Conservation (phyloP, 2,113 vertebrate species). For the Natator depressus region DNA sequence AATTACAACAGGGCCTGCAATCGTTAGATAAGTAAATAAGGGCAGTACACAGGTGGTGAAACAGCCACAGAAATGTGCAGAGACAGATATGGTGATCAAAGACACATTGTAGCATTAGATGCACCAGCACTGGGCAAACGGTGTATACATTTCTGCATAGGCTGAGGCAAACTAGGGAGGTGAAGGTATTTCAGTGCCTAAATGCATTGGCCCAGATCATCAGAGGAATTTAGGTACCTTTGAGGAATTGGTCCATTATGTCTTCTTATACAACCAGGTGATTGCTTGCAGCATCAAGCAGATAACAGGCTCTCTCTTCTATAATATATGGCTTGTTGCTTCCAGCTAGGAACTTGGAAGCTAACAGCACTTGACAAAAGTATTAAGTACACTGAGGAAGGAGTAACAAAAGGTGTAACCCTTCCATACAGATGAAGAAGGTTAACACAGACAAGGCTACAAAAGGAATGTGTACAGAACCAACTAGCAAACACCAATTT, state of each 20-base stretch:
- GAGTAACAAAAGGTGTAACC: slow-evolving; percentile 16
- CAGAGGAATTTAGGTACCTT: not conserved
- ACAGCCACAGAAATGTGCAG: not conserved
- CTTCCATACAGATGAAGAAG: not conserved
- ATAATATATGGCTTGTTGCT: not conserved
- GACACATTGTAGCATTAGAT: not conserved
- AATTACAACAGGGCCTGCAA: not conserved
- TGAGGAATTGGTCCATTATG: not conserved
- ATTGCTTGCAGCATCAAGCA: not conserved
- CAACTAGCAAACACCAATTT: slow-evolving; percentile 1
- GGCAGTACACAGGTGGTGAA: not conserved
- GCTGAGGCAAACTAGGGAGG: not conserved
- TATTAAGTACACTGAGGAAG: not conserved
- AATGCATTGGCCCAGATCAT: not conserved
- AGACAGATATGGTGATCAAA: not conserved
- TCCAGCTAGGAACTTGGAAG: not conserved
- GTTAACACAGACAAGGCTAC: not conserved
- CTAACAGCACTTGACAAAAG: slow-evolving; percentile 17
- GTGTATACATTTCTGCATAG: not conserved
- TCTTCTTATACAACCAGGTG: not conserved
- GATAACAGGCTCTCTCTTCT: not conserved
- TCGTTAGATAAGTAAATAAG: not conserved
- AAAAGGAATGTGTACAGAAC: not conserved
- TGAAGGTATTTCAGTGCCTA: not conserved
- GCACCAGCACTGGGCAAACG: not conserved